Base-by-base conservation (phyloP, 2,888 invertebrate genomes). In the Phortica okadai region DNA sequence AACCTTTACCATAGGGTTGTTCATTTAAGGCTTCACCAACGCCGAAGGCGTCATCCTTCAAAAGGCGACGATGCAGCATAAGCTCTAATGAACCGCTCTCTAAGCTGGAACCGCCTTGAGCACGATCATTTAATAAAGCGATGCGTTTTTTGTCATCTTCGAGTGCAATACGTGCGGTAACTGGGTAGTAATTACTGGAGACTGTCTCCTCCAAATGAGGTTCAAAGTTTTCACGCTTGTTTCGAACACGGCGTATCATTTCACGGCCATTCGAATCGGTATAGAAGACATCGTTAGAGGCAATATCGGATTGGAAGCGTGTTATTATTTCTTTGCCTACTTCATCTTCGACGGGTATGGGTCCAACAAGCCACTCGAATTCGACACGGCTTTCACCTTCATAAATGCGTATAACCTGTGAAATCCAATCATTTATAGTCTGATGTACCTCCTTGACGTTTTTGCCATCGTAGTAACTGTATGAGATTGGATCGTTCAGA, bases 231-330 rank as follows among this genome's bases (percentile, higher is more conserved):
- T 96, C 95, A 11, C 98, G 92, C 78, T 93, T 92, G 86, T 96
- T 92, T 44, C 94, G 89, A 14, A 84, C 79, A 8, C 98, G 92
- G 84, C 94, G 94, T 44, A 98, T 88, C 90, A 96, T 93, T 90
- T 98, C 97, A 21, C 99, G 93, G 0, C 98, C 99, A 90, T 99
- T 99, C 0, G 98, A 95, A 89, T 99, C 99, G 0, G 99, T 99
- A 89, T 95, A 98, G 90, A 99, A 99, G 0, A 92, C 92, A 0
- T 93, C 93, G 0, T 94, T 92, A 0, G 94, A 94, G 0, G 93
- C 85, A 0, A 97, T 89, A 45, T 93, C 91, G 0, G 95, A 94
- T n/a, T 92, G 92, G 86, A 96, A 98, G 78, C 94, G 93, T 0
- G 95, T 94, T 0, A 99, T 93, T 1, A 97, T 93, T 91, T 99